Conservation (phyloP, 2,888 invertebrate genomes). For the Cryptocephalus primarius region DNA sequence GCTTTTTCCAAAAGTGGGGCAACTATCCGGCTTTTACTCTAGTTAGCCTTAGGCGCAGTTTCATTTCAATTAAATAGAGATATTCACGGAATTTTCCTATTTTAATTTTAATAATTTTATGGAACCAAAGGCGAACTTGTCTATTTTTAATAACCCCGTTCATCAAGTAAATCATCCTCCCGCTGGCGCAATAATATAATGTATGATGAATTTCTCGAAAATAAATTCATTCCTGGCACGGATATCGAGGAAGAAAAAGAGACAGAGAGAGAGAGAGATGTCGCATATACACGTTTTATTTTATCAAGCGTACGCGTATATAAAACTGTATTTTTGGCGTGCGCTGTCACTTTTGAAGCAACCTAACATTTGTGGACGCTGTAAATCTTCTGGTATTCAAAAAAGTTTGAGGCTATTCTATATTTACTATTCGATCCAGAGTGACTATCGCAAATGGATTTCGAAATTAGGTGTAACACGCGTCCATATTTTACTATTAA, state of each 20-base stretch:
- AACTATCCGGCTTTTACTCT: too few relatives aligned
- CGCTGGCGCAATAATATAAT: too few relatives aligned
- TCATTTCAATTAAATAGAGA: too few relatives aligned
- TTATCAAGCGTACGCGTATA: conserved; percentile 17
- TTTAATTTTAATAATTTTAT: too few relatives aligned
- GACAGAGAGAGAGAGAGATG: too few relatives aligned
- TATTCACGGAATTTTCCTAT: too few relatives aligned
- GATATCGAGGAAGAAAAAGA: conserved; percentile 2
- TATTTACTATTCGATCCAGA: conserved; percentile 18
- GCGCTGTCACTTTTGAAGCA: conserved; percentile 26
- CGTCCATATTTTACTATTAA: neutral
- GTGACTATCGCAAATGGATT: neutral
- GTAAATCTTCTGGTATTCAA: conserved; percentile 25
- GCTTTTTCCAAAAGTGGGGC: too few relatives aligned
- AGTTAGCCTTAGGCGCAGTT: too few relatives aligned
- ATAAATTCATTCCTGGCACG: conserved; percentile 9
- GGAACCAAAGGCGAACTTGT: too few relatives aligned
- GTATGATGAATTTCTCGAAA: conserved; percentile 9
- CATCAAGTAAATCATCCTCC: too few relatives aligned
- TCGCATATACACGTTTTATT: conserved; percentile 15
- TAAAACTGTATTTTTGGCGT: conserved; percentile 26
- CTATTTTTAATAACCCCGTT: too few relatives aligned
- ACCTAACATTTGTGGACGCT: conserved; percentile 27
- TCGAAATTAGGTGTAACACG: neutral
- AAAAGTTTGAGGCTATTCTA: conserved; percentile 20